Evolutionary conservation across 2,888 invertebrate genomes (phyloP), one percentile per base, ranked within the genome.

Genomic region (Calameuta idolon): DNA sequence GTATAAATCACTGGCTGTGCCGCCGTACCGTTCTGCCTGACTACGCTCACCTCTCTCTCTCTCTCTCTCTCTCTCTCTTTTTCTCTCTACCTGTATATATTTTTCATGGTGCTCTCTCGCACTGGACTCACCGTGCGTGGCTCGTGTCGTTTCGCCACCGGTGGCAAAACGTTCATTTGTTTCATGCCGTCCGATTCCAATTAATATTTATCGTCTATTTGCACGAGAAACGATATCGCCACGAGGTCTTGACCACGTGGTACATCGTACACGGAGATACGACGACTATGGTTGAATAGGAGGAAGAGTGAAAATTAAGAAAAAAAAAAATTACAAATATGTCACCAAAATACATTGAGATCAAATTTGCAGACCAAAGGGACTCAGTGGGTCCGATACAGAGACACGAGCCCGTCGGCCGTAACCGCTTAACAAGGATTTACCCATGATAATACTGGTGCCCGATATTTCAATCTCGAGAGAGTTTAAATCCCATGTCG

Each of bases 1-100:
- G 87, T 89, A 89, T 90, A 90, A 90, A 90, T 90, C 89, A 89
- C 87, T 82, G 84, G 79, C 85, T 79, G 83, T 81, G 80, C 81
- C 80, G 83, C 80, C 83, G 83, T 79, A 79, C 75, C 81, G 82
- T 81, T 83, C 82, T 83, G 82, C 81, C 81, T 77, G 79, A 80
- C 77, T 80, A 82, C 79, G 76, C 79, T 80, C 74, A 81, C 83
- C 12, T 37, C 34, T 74, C n/a, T 11, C 34, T 74, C n/a, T 11
- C 34, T 34, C 34, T 34, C 9, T 34, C 34, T 34, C 34, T 34
- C 35, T 35, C 35, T 73, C n/a, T n/a, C n/a, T n/a, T n/a, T n/a
- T n/a, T n/a, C n/a, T n/a, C 15, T 12, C 31, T 69, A 4, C 34
- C 15, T 69, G 23, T 40, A 37, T 74, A 9, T 68, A 73, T 34